A percentile compares a stretch with the other conserved stretches of the same genome.
phyloP scores from a whole-genome alignment of 2,113 vertebrate genomes.

The Trinectes maculatus region DNA sequence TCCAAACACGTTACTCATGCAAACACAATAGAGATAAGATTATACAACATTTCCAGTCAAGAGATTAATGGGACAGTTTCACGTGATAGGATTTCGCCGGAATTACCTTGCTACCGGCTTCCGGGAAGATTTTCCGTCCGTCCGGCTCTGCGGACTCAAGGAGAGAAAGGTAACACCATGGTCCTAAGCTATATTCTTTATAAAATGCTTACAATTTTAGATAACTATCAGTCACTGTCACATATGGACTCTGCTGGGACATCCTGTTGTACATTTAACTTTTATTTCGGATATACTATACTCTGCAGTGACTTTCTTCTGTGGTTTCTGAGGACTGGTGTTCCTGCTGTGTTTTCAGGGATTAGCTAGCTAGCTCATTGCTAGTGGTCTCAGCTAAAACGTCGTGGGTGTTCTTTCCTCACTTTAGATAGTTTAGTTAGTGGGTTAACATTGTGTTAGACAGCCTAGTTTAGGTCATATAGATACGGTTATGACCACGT shows the following conservation, averaged over 20 bases:
- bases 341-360: conserved; percentile 71
- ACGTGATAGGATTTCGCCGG: conserved; percentile 82
- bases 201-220: conserved; percentile 7
- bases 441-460: not conserved
- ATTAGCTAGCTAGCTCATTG: conserved; percentile 66
- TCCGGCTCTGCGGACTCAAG: conserved; percentile 93
- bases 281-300: not conserved
- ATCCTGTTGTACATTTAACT: not conserved
- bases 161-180: conserved; percentile 84
- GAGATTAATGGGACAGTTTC: conserved; percentile 43
- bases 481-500: not conserved
- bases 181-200: conserved; percentile 14
- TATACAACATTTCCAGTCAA: not conserved
- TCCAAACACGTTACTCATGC: not conserved
- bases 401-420: conserved; percentile 76
- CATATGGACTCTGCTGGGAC: fast-evolving
- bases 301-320: conserved; percentile 40
- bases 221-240: not conserved
- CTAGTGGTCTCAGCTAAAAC: conserved; percentile 64
- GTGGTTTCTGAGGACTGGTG: conserved; percentile 37
- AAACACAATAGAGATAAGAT: not conserved
- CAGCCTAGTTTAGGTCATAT: fast-evolving
- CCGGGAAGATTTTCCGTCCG: conserved; percentile 87
- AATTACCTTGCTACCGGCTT: conserved; percentile 83
- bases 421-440: conserved; percentile 39